Percentiles rank a stretch among this genome's conserved stretches.
Evolutionary conservation across 2,888 invertebrate genomes (phyloP).

Genomic region (Folsomia candida): DNA sequence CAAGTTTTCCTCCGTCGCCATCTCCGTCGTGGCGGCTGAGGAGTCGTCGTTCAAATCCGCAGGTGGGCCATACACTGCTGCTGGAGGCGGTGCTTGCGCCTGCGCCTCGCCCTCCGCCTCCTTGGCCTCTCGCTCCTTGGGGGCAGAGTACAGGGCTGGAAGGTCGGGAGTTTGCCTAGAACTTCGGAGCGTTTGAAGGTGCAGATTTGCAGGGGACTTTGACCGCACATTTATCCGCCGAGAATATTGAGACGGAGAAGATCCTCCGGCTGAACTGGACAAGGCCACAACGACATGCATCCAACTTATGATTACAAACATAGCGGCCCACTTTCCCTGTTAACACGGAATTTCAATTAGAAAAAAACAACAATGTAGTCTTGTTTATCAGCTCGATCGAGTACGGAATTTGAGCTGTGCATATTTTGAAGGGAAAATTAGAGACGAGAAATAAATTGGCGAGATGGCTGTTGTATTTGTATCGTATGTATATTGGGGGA

Average conservation of each 20-base stretch:
- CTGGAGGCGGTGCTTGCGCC: not conserved
- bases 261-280: not conserved
- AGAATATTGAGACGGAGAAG: not conserved
- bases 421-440: too few relatives aligned
- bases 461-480: too few relatives aligned
- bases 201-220: not conserved
- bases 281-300: too few relatives aligned
- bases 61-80: not conserved
- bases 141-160: not conserved
- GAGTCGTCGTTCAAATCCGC: not conserved
- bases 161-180: not conserved
- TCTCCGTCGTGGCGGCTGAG: not conserved
- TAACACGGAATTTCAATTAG: too few relatives aligned
- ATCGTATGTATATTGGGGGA: too few relatives aligned
- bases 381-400: too few relatives aligned
- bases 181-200: not conserved
- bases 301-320: too few relatives aligned
- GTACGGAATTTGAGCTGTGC: too few relatives aligned
- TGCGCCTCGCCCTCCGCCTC: not conserved
- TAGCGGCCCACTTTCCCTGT: too few relatives aligned
- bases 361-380: too few relatives aligned
- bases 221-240: not conserved
- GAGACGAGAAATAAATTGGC: too few relatives aligned
- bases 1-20: not conserved
- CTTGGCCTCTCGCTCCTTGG: not conserved